Conservation (phyloP, 2,888 invertebrate species). For the Hetaerina titia region DNA sequence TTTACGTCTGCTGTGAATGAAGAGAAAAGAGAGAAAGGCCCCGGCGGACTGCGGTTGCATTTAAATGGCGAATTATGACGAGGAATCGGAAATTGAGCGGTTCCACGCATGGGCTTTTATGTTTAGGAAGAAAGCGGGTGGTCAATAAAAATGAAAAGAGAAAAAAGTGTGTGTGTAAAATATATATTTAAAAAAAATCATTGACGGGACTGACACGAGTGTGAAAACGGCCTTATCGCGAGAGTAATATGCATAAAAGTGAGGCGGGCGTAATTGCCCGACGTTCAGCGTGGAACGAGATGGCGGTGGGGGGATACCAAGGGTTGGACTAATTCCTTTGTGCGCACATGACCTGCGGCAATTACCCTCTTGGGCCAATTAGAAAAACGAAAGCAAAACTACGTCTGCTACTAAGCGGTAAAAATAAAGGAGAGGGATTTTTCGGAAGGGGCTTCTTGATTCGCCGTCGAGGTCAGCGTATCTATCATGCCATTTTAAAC, state of each 20-base stretch:
- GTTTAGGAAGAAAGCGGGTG: constrained; percentile 4
- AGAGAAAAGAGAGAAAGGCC: background rate
- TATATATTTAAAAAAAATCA: background rate
- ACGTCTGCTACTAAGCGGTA: background rate
- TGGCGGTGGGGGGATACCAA: background rate
- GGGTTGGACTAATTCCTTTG: constrained; percentile 5
- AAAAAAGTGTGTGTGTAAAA: background rate
- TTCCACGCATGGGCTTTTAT: constrained; percentile 44
- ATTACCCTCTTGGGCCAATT: background rate
- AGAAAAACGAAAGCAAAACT: constrained; percentile 27
- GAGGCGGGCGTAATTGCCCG: constrained; percentile 37
- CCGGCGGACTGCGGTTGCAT: background rate
- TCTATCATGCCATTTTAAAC: background rate
- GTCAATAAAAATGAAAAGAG: background rate
- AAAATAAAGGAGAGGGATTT: background rate
- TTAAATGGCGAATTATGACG: constrained; percentile 14
- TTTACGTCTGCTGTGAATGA: background rate
- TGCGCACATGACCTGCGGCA: constrained; percentile 3
- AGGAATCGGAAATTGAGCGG: constrained; percentile 43
- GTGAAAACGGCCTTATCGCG: constrained; percentile 44
- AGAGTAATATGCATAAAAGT: constrained; percentile 24
- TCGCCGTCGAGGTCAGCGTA: background rate
- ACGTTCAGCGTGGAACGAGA: background rate
- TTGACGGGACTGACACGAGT: background rate
- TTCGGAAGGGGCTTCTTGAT: background rate